Percentiles rank a stretch among this genome's conserved stretches.
These are phyloP conservation scores for Denticeps clupeoides DNA, from an alignment of 2,797 vertebrate species.

Conservation along the genomic window DNA sequence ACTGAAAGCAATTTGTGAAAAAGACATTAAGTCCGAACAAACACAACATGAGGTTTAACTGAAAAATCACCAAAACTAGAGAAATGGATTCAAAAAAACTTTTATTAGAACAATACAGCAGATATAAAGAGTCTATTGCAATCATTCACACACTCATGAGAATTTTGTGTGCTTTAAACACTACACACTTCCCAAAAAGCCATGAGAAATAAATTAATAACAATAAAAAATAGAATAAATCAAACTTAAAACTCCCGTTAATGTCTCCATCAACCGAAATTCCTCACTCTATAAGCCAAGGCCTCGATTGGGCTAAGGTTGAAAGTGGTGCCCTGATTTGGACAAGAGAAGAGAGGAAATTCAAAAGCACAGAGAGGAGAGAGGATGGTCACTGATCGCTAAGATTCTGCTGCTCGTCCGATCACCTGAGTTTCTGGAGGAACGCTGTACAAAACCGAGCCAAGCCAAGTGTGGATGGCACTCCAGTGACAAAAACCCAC, in stretches of 20 bases:
- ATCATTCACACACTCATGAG: conserved; percentile 51
- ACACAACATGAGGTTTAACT: too few species aligned
- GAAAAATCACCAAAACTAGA: neutral
- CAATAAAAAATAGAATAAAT: conserved; percentile 31
- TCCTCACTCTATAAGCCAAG: conserved; percentile 3
- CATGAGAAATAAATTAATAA: conserved; percentile 54
- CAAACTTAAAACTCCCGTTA: neutral
- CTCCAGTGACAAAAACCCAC: too few species aligned
- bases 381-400: too few species aligned
- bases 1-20: too few species aligned
- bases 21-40: too few species aligned
- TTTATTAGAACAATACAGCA: conserved; percentile 69
- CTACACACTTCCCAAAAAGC: conserved; percentile 31
- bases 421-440: neutral
- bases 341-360: neutral
- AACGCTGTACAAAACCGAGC: neutral
- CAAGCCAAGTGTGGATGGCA: too few species aligned
- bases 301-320: conserved; percentile 2
- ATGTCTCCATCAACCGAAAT: conserved; percentile 10
- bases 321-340: neutral
- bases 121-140: conserved; percentile 63
- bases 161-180: conserved; percentile 49
- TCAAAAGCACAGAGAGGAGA: too few species aligned
- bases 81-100: conserved; percentile 42
- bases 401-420: too few species aligned